phyloP scores from a whole-genome alignment of 2,113 vertebrate genomes.

The Illadopsis cleaveri region DNA sequence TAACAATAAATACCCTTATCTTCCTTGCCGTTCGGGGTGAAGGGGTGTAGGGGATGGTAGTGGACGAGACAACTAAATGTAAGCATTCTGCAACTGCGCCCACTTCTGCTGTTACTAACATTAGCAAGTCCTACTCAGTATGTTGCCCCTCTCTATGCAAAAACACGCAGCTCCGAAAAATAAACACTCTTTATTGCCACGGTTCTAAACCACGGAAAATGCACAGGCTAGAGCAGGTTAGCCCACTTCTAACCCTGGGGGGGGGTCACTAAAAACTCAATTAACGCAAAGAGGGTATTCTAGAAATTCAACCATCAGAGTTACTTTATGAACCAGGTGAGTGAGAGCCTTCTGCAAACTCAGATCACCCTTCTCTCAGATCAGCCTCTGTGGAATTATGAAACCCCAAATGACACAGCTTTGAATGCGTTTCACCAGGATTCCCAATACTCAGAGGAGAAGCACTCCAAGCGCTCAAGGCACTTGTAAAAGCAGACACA shows the following conservation, averaged over 20 bases:
- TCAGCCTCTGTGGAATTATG: not conserved
- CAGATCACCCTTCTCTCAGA: not conserved
- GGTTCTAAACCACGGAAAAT: not conserved
- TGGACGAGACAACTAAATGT: not conserved
- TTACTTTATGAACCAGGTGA: not conserved
- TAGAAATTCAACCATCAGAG: not conserved
- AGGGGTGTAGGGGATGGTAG: fast-evolving
- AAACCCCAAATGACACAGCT: not conserved
- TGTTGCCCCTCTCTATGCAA: not conserved
- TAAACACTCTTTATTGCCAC: not conserved
- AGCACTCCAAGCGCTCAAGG: not conserved
- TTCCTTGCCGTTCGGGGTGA: not conserved
- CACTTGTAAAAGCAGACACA: not conserved
- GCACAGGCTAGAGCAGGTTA: not conserved
- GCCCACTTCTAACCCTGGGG: not conserved
- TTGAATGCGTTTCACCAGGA: not conserved
- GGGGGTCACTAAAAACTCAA: not conserved
- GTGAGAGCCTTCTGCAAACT: not conserved
- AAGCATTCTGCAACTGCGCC: not conserved
- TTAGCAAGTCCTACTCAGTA: not conserved
- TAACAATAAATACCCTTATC: not conserved
- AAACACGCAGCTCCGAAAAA: not conserved
- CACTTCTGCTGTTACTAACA: not conserved
- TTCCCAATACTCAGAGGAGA: not conserved
- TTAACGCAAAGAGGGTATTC: not conserved